Conservation (phyloP, 2,888 invertebrate genomes). For the Schizaphis graminum region DNA sequence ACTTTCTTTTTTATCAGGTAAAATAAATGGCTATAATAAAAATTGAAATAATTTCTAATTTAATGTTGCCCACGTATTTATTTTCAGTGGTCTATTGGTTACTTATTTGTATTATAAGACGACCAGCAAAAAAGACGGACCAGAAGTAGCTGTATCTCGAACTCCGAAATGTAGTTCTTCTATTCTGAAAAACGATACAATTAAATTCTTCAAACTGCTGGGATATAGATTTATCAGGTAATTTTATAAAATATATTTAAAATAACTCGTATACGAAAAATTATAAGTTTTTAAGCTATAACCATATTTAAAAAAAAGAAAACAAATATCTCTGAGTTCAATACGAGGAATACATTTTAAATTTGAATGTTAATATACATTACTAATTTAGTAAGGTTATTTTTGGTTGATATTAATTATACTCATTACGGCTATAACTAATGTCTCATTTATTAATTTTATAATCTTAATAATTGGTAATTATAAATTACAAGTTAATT, state of each 20-base stretch:
- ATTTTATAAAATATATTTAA: background rate
- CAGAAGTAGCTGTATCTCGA: constrained; percentile 62
- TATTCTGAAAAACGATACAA: constrained; percentile 72
- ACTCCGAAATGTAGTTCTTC: constrained; percentile 72
- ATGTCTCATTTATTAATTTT: background rate
- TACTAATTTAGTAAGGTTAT: background rate
- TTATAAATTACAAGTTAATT: background rate
- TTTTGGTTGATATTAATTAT: background rate
- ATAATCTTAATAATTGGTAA: background rate
- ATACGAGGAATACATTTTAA: background rate
- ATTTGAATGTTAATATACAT: background rate
- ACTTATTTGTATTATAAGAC: constrained; percentile 84
- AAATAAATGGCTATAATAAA: constrained; percentile 56
- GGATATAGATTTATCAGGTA: constrained; percentile 84
- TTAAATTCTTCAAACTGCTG: constrained; percentile 83
- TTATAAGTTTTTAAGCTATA: too few relatives aligned
- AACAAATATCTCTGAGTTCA: too few relatives aligned
- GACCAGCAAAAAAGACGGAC: constrained; percentile 65
- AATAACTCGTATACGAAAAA: background rate
- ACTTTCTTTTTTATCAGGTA: constrained; percentile 85
- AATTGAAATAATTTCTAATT: constrained; percentile 1
- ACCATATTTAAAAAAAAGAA: too few relatives aligned
- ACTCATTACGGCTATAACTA: background rate
- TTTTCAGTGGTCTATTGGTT: constrained; percentile 82
- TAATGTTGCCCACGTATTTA: background rate